Percentiles rank a stretch among this genome's conserved stretches.
Evolutionary conservation across 2,113 vertebrate genomes (phyloP).

Genomic region (Sterrhoptilus dennistouni): DNA sequence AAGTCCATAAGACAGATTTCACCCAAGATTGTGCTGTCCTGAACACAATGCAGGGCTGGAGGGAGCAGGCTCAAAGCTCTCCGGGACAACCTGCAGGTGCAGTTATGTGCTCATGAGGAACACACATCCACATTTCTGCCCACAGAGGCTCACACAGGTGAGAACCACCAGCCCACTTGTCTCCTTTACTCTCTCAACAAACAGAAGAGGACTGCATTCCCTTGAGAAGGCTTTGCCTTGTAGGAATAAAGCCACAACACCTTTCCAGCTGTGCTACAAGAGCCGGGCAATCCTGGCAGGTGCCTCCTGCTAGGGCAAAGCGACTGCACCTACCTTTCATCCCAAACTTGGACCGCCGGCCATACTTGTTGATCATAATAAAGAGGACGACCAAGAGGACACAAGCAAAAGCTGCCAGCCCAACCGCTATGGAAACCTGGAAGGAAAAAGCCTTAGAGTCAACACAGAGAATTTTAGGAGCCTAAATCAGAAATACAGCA

Average conservation of each 20-base stretch:
- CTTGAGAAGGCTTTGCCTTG: not conserved
- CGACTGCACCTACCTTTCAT: conserved; percentile 89
- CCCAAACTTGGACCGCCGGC: conserved; percentile 93
- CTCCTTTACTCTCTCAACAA: not conserved
- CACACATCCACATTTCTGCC: not conserved
- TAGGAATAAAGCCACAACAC: not conserved
- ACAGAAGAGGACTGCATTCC: not conserved
- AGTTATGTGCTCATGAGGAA: not conserved
- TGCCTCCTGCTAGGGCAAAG: not conserved
- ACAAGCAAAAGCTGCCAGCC: conserved; percentile 93
- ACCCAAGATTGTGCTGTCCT: not conserved
- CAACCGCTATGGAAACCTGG: conserved; percentile 94
- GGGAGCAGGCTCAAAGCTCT: not conserved
- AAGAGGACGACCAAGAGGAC: conserved; percentile 93
- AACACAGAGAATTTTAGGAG: not conserved
- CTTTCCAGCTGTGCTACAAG: not conserved
- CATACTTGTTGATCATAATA: conserved; percentile 98
- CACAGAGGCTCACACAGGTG: not conserved
- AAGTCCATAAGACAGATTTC: not conserved
- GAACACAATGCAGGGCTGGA: not conserved
- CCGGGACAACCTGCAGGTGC: not conserved
- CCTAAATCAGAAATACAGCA: not conserved
- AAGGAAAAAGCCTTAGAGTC: not conserved
- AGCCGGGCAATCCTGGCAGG: conserved; percentile 16
- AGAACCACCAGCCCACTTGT: not conserved